phyloP scores from a whole-genome alignment of 2,888 invertebrate genomes.

The Antitype chi region DNA sequence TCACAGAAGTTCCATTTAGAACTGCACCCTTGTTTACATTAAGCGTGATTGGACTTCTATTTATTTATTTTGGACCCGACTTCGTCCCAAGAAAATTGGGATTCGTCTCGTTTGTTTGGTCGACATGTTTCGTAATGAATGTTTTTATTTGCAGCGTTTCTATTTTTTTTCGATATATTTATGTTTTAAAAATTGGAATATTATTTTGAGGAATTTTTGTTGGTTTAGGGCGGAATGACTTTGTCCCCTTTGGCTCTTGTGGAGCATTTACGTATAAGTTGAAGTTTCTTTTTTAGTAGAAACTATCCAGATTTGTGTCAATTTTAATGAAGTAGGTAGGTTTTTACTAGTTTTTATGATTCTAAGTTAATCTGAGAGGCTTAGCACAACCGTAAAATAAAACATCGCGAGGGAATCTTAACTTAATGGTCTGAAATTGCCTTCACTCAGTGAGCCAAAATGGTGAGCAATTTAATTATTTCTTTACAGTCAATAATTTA shows the following conservation, averaged over 20 bases:
- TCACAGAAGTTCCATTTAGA: constrained; percentile 61
- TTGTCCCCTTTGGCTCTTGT: not conserved
- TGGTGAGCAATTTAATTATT: not conserved
- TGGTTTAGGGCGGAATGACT: constrained; percentile 18
- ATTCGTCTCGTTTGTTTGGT: constrained; percentile 61
- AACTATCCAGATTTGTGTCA: not conserved
- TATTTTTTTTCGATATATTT: constrained; percentile 32
- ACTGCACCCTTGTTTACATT: constrained; percentile 66
- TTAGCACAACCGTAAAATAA: not conserved
- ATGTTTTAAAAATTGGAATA: constrained; percentile 33
- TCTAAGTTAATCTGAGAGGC: no score
- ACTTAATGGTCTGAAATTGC: not conserved
- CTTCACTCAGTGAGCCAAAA: not conserved
- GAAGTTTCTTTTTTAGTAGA: not conserved
- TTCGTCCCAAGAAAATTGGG: constrained; percentile 69
- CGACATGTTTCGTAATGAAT: constrained; percentile 69
- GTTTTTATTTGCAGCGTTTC: constrained; percentile 62
- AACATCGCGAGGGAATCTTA: not conserved
- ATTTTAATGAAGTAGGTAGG: no score
- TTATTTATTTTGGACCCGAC: constrained; percentile 68
- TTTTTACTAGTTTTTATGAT: not conserved
- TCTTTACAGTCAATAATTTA: not conserved
- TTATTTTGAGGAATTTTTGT: constrained; percentile 27
- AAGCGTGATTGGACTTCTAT: constrained; percentile 68
- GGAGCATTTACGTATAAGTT: not conserved